Evolutionary conservation across 2,797 vertebrate species (phyloP).

Genomic region (Mycteria americana): DNA sequence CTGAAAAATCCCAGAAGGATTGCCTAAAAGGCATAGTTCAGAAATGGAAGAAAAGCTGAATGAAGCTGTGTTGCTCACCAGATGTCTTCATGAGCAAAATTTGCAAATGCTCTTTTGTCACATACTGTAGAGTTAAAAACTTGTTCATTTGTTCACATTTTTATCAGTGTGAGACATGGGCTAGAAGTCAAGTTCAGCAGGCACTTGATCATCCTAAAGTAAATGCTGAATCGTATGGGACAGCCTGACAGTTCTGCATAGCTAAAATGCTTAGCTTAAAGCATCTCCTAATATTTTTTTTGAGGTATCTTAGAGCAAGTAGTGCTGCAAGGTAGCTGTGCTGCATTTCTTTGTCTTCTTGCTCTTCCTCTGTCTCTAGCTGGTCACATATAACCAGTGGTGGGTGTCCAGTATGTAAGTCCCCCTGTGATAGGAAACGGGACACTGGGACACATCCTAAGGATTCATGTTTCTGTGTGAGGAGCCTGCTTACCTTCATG

Average conservation of each 20-base stretch:
- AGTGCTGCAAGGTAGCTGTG: not conserved
- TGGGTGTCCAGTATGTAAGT: not conserved
- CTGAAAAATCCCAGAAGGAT: not conserved
- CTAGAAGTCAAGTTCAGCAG: not conserved
- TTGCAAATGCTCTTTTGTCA: not conserved
- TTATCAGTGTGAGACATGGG: not conserved
- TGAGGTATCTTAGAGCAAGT: not conserved
- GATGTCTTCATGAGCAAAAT: not conserved
- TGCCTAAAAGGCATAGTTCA: not conserved
- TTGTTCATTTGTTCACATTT: not conserved
- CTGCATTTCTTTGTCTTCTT: not conserved
- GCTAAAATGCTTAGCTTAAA: not conserved
- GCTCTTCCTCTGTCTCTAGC: not conserved
- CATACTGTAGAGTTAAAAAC: not conserved
- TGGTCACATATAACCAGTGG: not conserved
- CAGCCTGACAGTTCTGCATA: not conserved
- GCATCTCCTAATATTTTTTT: not conserved
- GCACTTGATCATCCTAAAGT: not conserved
- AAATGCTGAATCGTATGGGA: fast-evolving
- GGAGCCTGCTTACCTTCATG: not conserved
- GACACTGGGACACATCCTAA: not conserved
- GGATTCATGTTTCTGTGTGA: not conserved
- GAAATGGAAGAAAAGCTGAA: not conserved
- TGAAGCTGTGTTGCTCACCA: not conserved
- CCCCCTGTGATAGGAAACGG: not conserved